Evolutionary conservation across 53 echinoderm and acorn worm species (phyloP).

Genomic region (Holothuria leucospilota): DNA sequence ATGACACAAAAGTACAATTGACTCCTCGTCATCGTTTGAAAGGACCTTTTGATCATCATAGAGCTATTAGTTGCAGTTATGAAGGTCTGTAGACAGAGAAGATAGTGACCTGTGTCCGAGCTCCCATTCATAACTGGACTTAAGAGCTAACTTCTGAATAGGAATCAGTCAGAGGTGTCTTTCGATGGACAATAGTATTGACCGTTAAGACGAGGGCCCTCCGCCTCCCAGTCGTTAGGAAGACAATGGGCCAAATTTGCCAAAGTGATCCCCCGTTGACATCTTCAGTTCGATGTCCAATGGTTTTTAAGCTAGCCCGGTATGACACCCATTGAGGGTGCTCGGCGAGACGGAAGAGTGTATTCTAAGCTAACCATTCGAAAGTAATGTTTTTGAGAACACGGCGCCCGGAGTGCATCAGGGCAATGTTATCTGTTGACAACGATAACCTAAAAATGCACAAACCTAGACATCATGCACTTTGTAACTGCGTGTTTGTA

Average conservation of each 20-base stretch:
- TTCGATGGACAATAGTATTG: neutral
- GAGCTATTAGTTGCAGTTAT: slow-evolving; percentile 8
- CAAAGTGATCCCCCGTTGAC: slow-evolving; percentile 10
- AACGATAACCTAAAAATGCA: too few species aligned
- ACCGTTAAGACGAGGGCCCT: slow-evolving; percentile 19
- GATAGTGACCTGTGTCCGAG: too few species aligned
- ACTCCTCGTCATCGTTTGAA: slow-evolving; percentile 4
- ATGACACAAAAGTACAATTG: slow-evolving; percentile 25
- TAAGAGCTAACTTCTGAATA: neutral
- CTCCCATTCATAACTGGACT: too few species aligned
- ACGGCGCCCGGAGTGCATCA: slow-evolving; percentile 2
- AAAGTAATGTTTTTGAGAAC: slow-evolving; percentile 9
- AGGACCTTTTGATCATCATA: slow-evolving; percentile 2
- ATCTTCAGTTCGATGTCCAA: slow-evolving; percentile 36
- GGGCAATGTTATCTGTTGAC: too few species aligned
- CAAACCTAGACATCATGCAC: too few species aligned
- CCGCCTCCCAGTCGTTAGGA: slow-evolving; percentile 37
- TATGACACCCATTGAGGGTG: slow-evolving; percentile 18
- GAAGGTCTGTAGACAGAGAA: neutral
- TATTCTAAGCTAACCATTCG: neutral
- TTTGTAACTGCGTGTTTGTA: too few species aligned
- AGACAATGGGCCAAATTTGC: slow-evolving; percentile 33
- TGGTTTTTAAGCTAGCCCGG: slow-evolving; percentile 3
- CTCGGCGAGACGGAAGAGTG: slow-evolving; percentile 1
- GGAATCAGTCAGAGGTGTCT: slow-evolving; percentile 12